Base-by-base conservation (phyloP, 2,888 invertebrate genomes). In the Ariolimax columbianus region DNA sequence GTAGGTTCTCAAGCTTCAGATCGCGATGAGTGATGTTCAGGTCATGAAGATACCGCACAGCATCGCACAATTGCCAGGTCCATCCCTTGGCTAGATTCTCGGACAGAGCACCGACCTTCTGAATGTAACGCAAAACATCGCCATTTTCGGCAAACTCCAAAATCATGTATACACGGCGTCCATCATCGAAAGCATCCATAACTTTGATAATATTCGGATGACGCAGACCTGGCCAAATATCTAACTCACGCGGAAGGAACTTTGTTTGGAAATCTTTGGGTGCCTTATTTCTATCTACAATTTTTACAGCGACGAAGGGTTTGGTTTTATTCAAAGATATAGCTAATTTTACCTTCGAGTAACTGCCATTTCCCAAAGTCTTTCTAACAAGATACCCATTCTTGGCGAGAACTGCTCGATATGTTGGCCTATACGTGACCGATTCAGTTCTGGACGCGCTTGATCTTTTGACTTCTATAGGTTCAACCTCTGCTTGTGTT, bases 201-300 rank as follows among this genome's bases (percentile, higher is more conserved):
- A 97, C 96, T 92, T 96, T 96, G 9, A 97, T 95, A 40, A 97
- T 95, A 92, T 97, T 96, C 0, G 97, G 97, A 93, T 97, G 97
- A 91, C 96, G 96, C 73, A 97, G 93, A 89, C 96, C 95, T 70
- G 96, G 95, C 83, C 97, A 94, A 82, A 97, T 96, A 90, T 97
- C 96, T 86, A 97, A 94, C 94, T 97, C 97, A 84, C 97, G 95
- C 0, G 97, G 97, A 86, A 97, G 95, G 94, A 97, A 97, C 93
- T 97, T 97, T 63, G 95, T 95, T 30, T 96, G 95, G 91, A 97
- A 97, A 93, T 97, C 97, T 89, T 96, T 96, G 0, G 97, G 96
- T 0, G 97, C 97, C 91, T 96, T 96, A 19, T 95, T 93, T 0
- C 96, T 88, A 93, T 97, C 97, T 83, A 97, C 96, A 92, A 98